A percentile compares a stretch with the other conserved stretches of the same genome.
phyloP scores from a whole-genome alignment of 2,797 vertebrate species.

The Sebastes cheni region DNA sequence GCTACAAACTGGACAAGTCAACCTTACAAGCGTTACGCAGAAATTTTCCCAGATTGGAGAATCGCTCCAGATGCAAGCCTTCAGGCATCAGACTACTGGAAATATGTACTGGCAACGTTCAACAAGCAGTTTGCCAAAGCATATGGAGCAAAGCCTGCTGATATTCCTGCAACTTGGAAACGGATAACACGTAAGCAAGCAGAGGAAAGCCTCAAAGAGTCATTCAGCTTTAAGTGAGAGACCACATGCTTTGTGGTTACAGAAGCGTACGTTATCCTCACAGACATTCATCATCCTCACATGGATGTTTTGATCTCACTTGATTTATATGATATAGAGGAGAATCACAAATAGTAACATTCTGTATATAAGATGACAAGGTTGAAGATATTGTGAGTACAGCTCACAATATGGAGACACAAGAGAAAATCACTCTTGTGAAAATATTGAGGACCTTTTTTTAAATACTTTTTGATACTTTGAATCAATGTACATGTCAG shows the following conservation, averaged over 20 bases:
- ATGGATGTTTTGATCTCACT: background rate
- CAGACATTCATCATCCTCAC: background rate
- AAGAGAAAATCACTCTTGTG: too few species aligned
- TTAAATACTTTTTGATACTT: too few species aligned
- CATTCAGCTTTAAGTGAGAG: constrained; percentile 35
- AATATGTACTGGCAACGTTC: constrained; percentile 72
- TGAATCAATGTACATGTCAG: background rate
- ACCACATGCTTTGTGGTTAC: background rate
- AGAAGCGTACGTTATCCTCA: background rate
- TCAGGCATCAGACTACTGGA: constrained; percentile 80
- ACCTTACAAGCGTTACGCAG: constrained; percentile 68
- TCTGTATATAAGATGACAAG: background rate
- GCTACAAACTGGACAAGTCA: too few species aligned
- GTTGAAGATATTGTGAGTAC: background rate
- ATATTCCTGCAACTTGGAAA: constrained; percentile 53
- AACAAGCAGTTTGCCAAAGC: constrained; percentile 57
- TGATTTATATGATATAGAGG: background rate
- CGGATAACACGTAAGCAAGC: constrained; percentile 27
- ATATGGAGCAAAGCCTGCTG: constrained; percentile 41
- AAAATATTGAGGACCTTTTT: too few species aligned
- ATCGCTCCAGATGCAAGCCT: constrained; percentile 70
- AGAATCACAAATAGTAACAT: background rate
- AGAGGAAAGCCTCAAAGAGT: constrained; percentile 51
- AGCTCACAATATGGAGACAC: too few species aligned
- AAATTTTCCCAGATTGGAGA: constrained; percentile 62